Base-by-base conservation (phyloP, 2,888 invertebrate species). In the Phrixothrix hirtus region DNA sequence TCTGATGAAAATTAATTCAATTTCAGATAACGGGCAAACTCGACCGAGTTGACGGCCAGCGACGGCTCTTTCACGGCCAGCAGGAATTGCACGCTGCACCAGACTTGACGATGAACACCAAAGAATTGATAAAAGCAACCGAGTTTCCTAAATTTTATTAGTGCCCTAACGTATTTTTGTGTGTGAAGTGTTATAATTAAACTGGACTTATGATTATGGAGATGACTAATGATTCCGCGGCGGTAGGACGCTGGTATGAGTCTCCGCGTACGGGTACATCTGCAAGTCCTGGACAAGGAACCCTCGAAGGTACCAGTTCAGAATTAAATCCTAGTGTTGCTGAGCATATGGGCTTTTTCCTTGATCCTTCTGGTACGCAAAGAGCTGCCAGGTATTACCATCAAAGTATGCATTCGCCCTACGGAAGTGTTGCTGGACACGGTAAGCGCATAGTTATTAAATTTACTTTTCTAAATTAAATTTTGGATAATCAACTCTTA, bases 391-490 rank as follows among this genome's bases (percentile, higher is more conserved):
- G 77, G 62, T 77, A 77, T 59, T 77, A 77, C 65, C 77, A 78
- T 60, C 78, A 77, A 65, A 77, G 75, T 56, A 77, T 78, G 78
- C 78, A 77, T 57, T 74, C 76, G 55, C 75, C 77, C 11, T 78
- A 78, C 59, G 77, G 75, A 46, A 69, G 71, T 50, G 74, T 75
- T 30, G 73, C 74, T 32, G 72, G 72, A 55, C 77, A 77, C 54
- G 77, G 77, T 78, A 66, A 76, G 75, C 67, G 13, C 12, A n/a
- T n/a, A n/a, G n/a, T n/a, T 9, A 5, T 21, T 7, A 21, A 21
- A 21, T 21, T 21, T 21, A 7, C 25, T 21, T 21, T n/a, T n/a
- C n/a, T n/a, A n/a, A n/a, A n/a, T n/a, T n/a, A n/a, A n/a, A n/a
- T n/a, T n/a, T n/a, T n/a, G n/a, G n/a, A n/a, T n/a, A n/a, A n/a